Percentiles rank a stretch among this genome's conserved stretches.
Evolutionary conservation across 2,113 vertebrate species (phyloP).

Genomic region (Phalacrocorax carbo): DNA sequence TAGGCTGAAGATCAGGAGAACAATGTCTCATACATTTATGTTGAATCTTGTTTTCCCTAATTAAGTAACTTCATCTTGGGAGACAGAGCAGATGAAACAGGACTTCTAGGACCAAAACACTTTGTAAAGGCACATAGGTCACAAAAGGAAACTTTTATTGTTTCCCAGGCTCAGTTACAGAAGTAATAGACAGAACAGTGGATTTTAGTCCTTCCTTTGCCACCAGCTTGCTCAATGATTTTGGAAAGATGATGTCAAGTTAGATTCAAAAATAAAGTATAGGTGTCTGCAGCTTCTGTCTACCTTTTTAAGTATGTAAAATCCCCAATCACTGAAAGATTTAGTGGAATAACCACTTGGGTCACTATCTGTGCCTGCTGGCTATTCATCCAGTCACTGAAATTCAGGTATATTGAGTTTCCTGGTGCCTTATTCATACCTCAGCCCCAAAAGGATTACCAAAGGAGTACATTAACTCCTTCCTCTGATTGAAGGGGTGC

Average conservation of each 20-base stretch:
- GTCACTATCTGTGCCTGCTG: neutral
- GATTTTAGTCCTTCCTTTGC: neutral
- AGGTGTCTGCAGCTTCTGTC: neutral
- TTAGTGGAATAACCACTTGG: neutral
- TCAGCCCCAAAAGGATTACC: neutral
- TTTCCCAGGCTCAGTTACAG: neutral
- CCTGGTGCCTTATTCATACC: neutral
- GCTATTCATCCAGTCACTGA: neutral
- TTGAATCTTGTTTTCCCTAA: neutral
- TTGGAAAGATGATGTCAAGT: neutral
- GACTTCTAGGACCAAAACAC: neutral
- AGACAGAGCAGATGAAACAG: neutral
- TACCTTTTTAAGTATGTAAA: neutral
- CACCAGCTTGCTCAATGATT: neutral
- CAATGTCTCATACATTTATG: neutral
- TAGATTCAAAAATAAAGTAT: neutral
- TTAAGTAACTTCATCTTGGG: neutral
- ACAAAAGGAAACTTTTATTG: neutral
- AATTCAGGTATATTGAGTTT: neutral
- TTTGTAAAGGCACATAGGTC: neutral
- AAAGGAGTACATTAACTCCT: neutral
- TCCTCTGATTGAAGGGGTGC: neutral
- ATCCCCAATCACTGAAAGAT: neutral
- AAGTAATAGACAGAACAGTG: neutral
- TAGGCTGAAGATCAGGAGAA: neutral